A percentile compares a stretch with the other conserved stretches of the same genome.
Conservation (phyloP, 2,113 vertebrate genomes). For the Xyliphius kryptos region DNA sequence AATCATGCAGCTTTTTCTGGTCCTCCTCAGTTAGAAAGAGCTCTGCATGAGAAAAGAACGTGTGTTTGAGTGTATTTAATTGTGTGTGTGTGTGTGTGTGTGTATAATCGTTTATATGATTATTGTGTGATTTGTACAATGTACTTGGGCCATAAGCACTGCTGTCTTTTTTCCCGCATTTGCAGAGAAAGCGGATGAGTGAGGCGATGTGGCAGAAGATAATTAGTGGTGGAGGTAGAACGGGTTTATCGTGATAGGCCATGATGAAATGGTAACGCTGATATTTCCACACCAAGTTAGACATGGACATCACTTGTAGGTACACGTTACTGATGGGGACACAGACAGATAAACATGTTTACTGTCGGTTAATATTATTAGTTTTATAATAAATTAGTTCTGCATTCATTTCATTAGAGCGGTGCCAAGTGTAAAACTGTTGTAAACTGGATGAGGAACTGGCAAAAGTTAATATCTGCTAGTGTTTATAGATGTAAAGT, state of each 20-base stretch:
- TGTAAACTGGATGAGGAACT: too few relatives aligned
- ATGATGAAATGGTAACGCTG: constrained; percentile 97
- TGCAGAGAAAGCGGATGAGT: constrained; percentile 81
- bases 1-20: constrained; percentile 98
- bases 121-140: too few relatives aligned
- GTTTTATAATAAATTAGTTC: too few relatives aligned
- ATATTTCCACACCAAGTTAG: constrained; percentile 97
- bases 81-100: too few relatives aligned
- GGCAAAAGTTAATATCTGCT: too few relatives aligned
- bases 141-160: constrained; percentile 91
- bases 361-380: too few relatives aligned
- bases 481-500: too few relatives aligned
- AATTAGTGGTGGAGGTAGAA: constrained; percentile 92
- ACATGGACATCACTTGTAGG: constrained; percentile 91
- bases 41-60: constrained; percentile 62
- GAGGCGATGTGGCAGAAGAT: constrained; percentile 87
- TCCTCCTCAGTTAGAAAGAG: constrained; percentile 96
- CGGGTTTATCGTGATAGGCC: constrained; percentile 95
- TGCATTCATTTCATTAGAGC: too few relatives aligned
- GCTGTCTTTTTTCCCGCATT: constrained; percentile 89
- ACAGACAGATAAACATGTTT: not conserved
- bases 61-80: too few relatives aligned
- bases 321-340: not conserved
- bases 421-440: too few relatives aligned
- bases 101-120: too few relatives aligned